Evolutionary conservation across 2,797 vertebrate genomes (phyloP), one percentile per base, ranked within the genome.

Genomic region (Oophaga sylvatica): DNA sequence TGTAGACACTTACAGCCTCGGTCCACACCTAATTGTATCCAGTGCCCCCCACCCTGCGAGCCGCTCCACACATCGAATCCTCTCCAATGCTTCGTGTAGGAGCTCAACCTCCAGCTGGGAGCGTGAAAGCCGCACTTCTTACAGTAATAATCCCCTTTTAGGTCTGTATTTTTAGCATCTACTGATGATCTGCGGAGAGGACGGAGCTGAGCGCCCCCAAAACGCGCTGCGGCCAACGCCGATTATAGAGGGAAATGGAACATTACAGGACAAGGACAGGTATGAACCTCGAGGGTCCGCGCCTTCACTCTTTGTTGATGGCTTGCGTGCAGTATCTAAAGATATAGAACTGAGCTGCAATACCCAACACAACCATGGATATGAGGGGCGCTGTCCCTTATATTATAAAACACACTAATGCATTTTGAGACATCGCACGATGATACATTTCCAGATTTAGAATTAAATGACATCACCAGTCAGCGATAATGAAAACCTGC

Each of bases 41-140:
- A 26, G 48, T 2, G 48, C 22, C 20, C 48, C 73, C 45, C 73
- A 53, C n/a, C 53, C 22, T 16, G 48, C 13, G 73, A 0, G 12
- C 48, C 12, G 45, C 73, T 2, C 35, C 73, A 77, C 1, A 15
- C 75, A 56, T 13, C 53, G 75, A 77, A 77, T 77, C 48, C 75
- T 45, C 12, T 26, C 75, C 35, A 48, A 77, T 1, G 22, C 75
- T 16, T 77, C 48, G 5, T 45, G 13, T 77, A 26, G 53, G 26
- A 77, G 73, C 73, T 15, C 75, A 77, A 26, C 75, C 75, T 77
- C 75, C 75, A 56, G 90, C 59, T 81, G 62, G 59, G 35, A 80
- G 78, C 19, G 59, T 56, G 35, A 80, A 29, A 17, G 22, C 67
- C 48, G n/a, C 17, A 35, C 78, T 80, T 59, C 26, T 86, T 29